Base-by-base conservation (phyloP, 2,888 invertebrate genomes). In the Lissonota sp. region DNA sequence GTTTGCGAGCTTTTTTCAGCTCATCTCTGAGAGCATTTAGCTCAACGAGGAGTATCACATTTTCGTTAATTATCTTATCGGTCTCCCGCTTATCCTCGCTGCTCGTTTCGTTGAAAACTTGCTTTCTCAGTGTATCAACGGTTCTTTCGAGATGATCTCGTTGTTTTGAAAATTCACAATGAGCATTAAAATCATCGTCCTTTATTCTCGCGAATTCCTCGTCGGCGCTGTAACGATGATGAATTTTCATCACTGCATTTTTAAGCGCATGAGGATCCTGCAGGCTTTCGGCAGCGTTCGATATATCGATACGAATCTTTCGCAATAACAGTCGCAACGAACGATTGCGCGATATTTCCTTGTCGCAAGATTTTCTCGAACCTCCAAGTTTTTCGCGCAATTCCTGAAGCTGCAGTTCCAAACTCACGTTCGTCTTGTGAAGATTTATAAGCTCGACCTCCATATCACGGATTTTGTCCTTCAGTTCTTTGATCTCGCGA, bases 401-500 rank as follows among this genome's bases (percentile, higher is more conserved):
- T 90, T 97, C 97, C 82, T 94, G 94, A 83, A 97, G 94, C 91
- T 97, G 96, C 79, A 97, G 93, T 89, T 97, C 97, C 85, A 96
- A 93, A 82, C 93, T 94, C 5, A 94, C 93, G 90, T 96, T 97
- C 87, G 95, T 95, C 91, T 96, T 96, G 91, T 97, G 95, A 82
- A 97, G 94, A 86, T 94, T 95, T 89, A 97, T 96, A 88, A 98
- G 92, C 86, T 98, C 97, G 57, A 95, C 95, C 91, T 98, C 97
- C 96, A 98, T 96, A 92, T 96, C 96, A 63, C 94, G 94, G 67
- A 97, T 97, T 90, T 97, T 96, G 81, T 96, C 94, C 87, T 96
- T 96, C 93, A 97, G 96, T 86, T 96, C 96, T 90, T 96, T 95
- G 86, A 98, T 98, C 88, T 97, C 97, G 83, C 95, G 95, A 89